Evolutionary conservation across 2,113 vertebrate species (phyloP), one percentile per base, ranked within the genome.

Genomic region (Urocolius indicus): DNA sequence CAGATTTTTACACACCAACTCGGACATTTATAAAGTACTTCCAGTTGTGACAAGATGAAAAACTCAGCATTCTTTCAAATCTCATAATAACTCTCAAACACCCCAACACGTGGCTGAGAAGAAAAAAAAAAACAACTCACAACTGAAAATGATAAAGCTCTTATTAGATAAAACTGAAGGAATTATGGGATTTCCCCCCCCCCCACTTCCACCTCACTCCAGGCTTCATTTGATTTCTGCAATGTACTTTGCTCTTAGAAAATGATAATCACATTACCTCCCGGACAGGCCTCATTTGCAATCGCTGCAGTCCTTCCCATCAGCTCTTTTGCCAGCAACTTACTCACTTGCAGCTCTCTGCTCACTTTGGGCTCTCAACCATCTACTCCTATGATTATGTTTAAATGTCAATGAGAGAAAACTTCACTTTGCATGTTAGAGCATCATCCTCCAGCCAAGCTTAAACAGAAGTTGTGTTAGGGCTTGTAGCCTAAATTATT

Each of bases 1-100:
- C 96, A 97, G 97, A 97, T 98, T 95, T 90, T 62, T 92, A 89
- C 23, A 62, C 94, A 73, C 93, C 93, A 92, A 76, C 85, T 84
- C 95, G 97, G 97, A 97, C 97, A 98, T 98, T 97, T 97, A 97
- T 78, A 90, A 97, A 97, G 94, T 84, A 96, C 80, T 96, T 97
- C 77, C 91, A 85, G 76, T 87, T 7, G 17, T 91, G 94, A 96
- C 89, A 98, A 97, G 97, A 98, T 98, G 90, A 98, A 98, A 98
- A 97, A 74, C 88, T 91, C 95, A 92, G 94, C 94, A 69, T 96
- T 97, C 96, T 96, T 97, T 97, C 94, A 98, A 98, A 98, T 96
- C 96, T 97, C 68, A 63, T 96, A 97, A 87, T 61, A 97, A 97
- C 92, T 97, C 94, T 94, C 96, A 87, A 95, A 96, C 84, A 96